Conservation (phyloP, 2,113 vertebrate genomes). For the Perca fluviatilis region DNA sequence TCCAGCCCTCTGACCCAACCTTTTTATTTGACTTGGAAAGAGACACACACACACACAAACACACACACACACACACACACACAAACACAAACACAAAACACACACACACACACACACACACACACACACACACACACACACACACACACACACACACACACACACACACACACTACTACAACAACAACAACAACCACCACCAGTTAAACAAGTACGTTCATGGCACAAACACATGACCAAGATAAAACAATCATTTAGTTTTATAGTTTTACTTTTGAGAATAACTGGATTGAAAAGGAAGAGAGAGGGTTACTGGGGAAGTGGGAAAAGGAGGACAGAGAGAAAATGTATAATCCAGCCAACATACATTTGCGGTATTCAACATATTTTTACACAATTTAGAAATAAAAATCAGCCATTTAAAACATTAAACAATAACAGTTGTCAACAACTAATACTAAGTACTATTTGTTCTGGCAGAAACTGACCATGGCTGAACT, state of each 20-base stretch:
- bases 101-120: conserved; percentile 1
- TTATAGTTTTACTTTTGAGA: neutral
- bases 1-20: conserved; percentile 22
- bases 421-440: conserved; percentile 1
- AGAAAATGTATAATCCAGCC: neutral
- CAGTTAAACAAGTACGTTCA: neutral
- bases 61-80: conserved; percentile 3
- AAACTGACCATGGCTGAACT: conserved; percentile 11
- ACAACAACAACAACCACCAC: neutral
- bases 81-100: neutral
- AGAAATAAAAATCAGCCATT: neutral
- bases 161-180: neutral
- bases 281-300: neutral
- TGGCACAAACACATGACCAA: neutral
- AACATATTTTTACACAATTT: conserved; percentile 18
- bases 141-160: neutral
- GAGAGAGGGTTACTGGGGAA: neutral
- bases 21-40: conserved; percentile 33
- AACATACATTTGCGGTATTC: neutral
- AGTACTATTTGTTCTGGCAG: conserved; percentile 40
- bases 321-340: neutral
- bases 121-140: conserved; percentile 6
- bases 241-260: neutral
- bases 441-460: conserved; percentile 16
- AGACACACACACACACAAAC: conserved; percentile 7